Percentiles rank a stretch among this genome's conserved stretches.
Evolutionary conservation across 2,888 invertebrate species (phyloP).

Genomic region (Danaus chrysippus): DNA sequence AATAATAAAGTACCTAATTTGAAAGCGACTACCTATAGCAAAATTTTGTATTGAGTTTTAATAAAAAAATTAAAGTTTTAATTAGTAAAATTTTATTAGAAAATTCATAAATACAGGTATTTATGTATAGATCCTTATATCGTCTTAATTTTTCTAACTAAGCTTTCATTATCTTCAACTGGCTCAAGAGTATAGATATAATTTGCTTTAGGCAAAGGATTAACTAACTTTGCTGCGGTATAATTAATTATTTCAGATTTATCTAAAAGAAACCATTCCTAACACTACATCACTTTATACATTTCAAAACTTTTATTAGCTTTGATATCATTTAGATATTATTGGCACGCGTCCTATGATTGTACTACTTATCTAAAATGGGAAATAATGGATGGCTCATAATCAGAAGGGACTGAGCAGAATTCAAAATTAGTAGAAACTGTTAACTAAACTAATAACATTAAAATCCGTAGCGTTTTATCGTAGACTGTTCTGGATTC

Average conservation of each 20-base stretch:
- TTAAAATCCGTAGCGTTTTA: slow-evolving; percentile 38
- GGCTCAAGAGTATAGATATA: slow-evolving; percentile 1
- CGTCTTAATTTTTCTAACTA: neutral
- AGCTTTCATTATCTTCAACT: neutral
- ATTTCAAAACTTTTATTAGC: no score
- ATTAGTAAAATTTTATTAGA: no score
- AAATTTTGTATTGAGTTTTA: no score
- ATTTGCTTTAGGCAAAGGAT: neutral
- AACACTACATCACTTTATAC: no score
- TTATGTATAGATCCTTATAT: neutral
- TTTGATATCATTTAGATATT: no score
- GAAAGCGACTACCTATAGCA: no score
- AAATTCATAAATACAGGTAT: neutral
- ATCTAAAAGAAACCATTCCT: no score
- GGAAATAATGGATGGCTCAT: slow-evolving; percentile 3
- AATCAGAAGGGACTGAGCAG: slow-evolving; percentile 22
- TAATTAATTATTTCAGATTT: no score
- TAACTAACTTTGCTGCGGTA: no score
- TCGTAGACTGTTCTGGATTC: slow-evolving; percentile 43
- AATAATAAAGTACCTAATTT: no score
- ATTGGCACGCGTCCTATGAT: no score
- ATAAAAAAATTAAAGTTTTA: no score
- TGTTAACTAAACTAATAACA: slow-evolving; percentile 38
- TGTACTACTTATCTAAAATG: neutral
- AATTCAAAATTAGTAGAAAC: slow-evolving; percentile 12